Evolutionary conservation across 2,113 vertebrate genomes (phyloP), one percentile per base, ranked within the genome.

Genomic region (Spermophilus dauricus): DNA sequence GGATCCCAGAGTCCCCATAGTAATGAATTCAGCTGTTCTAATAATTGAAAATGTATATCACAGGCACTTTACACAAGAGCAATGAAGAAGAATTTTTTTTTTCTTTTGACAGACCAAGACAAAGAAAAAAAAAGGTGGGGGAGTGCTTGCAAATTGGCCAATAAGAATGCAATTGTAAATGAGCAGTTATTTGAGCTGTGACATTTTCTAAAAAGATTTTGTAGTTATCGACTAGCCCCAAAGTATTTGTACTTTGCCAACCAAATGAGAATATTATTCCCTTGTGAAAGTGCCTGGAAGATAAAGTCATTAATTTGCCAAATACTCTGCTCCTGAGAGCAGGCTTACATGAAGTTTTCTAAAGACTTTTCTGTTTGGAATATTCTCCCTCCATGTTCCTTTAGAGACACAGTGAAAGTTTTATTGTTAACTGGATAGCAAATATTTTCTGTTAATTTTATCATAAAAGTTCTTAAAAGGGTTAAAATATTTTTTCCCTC

Each of bases 391-490:
- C 28, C 76, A 91, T 32, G 37, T 84, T 81, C 81, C 87, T 89
- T 69, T 80, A 70, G 26, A 83, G 37, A 88, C 7, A 69, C 37
- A 45, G 8, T 85, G 18, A 78, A 67, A 45, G 8, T 86, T 56
- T 81, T 32, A 53, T 5, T 65, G 42, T 2, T 89, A 20, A 61
- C 67, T 83, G 65, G 13, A 28, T 58, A 45, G 32, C 69, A 78
- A 96, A 72, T 17, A 72, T 37, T 58, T 73, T 51, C 45, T 80
- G n/a, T 86, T 94, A 88, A 72, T 93, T 83, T 82, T 28, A 96
- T 78, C 42, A 86, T 45, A 73, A 2, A 45, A 32, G 4, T 84
- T 95, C 65, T 97, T 30, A 70, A 53, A 83, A 84, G 34, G 2
- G 16, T 85, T 95, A 81, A 97, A 78, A 76, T 22, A 76, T 77